Base-by-base conservation (phyloP, 2,113 vertebrate genomes). In the Pituophis catenifer region DNA sequence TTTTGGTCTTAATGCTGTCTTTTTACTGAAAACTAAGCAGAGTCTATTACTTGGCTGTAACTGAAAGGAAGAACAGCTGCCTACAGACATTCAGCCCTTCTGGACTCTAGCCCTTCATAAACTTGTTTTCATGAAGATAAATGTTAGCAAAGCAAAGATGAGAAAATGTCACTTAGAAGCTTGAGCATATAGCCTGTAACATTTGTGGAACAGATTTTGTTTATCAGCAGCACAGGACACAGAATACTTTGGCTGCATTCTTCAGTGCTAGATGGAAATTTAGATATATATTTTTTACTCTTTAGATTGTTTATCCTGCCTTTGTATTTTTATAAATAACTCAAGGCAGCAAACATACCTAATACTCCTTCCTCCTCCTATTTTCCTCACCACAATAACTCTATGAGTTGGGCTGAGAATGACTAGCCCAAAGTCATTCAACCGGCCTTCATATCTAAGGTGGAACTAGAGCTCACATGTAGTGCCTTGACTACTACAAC, bases 1-100 rank as follows among this genome's bases (percentile, higher is more conserved):
- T 8, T 1, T 6, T 23, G 59, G 24, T 92, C 8, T 33, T 54
- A 33, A 65, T 89, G 86, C 52, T 91, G 70, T 8, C 2, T 1
- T 23, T 12, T 90, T 26, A 0, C 23, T 86, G 86, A 38, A 44
- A 75, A 29, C 0, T 0, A 48, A 44, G 11, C 10, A 88, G 24
- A 59, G 11, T 89, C 9, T 86, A 29, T 8, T n/a, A 23, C 85
- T 52, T 94, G 29, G 58, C 55, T 86, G n/a, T 88, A 59, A 44
- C 26, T 24, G 50, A 93, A 89, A 33, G 88, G 50, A 13, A 50
- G 89, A 93, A 81, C 86, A 91, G 92, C 90, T 91, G 86, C 12
- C 89, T 91, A 48, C 86, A 86, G 50, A 65, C 55, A 86, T 29
- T 52, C 44, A 50, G n/a, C 24, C 19, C 26, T 93, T 50, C 19